Evolutionary conservation across 2,888 invertebrate genomes (phyloP).

Genomic region (Nymphalis c-album): DNA sequence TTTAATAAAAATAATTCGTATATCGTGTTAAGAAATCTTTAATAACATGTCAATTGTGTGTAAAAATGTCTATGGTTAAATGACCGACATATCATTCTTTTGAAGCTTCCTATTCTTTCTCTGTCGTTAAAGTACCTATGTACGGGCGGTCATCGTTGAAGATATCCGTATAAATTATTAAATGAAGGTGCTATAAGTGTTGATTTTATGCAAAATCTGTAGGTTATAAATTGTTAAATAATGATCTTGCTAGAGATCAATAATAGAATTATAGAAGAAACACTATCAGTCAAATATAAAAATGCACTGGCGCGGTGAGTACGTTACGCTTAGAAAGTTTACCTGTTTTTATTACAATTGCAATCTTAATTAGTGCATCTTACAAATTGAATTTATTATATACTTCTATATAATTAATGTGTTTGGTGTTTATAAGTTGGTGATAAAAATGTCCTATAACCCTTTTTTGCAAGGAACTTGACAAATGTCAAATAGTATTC

Average conservation of each 20-base stretch:
- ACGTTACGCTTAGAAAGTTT: slow-evolving; percentile 80
- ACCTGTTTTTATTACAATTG: slow-evolving; percentile 62
- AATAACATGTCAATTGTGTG: slow-evolving; percentile 38
- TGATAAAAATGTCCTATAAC: slow-evolving; percentile 52
- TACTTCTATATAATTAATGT: slow-evolving; percentile 26
- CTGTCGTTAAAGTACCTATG: slow-evolving; percentile 70
- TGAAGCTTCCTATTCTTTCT: slow-evolving; percentile 72
- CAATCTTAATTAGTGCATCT: slow-evolving; percentile 24
- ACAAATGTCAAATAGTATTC: slow-evolving; percentile 72
- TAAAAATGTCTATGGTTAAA: slow-evolving; percentile 57
- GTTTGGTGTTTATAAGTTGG: slow-evolving; percentile 8
- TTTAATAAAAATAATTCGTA: background rate
- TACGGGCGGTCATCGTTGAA: slow-evolving; percentile 75
- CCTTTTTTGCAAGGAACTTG: slow-evolving; percentile 66
- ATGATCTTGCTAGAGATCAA: slow-evolving; percentile 99
- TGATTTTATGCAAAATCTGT: slow-evolving; percentile 79
- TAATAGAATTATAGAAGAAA: slow-evolving; percentile 99
- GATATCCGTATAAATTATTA: slow-evolving; percentile 76
- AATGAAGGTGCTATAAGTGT: slow-evolving; percentile 81
- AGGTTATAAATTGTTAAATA: slow-evolving; percentile 80
- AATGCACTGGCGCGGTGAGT: slow-evolving; percentile 98
- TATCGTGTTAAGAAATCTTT: background rate
- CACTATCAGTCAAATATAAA: slow-evolving; percentile 96
- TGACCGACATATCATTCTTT: slow-evolving; percentile 71
- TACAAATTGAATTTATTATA: slow-evolving; percentile 51